phyloP scores from a whole-genome alignment of 2,797 vertebrate genomes.

The Orientallactaga sibirica region DNA sequence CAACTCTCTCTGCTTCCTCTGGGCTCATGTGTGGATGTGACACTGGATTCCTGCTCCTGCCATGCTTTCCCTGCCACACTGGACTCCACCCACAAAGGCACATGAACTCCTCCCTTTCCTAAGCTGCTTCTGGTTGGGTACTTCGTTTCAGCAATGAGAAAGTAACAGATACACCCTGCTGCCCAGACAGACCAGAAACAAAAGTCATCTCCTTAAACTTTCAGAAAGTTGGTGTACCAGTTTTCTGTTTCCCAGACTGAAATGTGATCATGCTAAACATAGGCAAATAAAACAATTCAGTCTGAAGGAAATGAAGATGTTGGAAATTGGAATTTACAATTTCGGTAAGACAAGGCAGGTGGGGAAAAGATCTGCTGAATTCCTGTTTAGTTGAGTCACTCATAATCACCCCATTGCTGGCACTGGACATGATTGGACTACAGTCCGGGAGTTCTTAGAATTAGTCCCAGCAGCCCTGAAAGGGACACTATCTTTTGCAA shows the following conservation, averaged over 20 bases:
- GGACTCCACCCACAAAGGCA: too few relatives aligned
- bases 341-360: conserved; percentile 28
- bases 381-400: background rate
- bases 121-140: too few relatives aligned
- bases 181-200: background rate
- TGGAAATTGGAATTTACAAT: background rate
- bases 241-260: background rate
- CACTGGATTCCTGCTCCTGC: too few relatives aligned
- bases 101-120: too few relatives aligned
- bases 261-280: background rate
- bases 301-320: background rate
- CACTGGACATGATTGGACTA: background rate
- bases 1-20: too few relatives aligned
- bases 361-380: background rate
- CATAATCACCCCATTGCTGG: background rate
- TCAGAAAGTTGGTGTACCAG: background rate
- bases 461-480: background rate
- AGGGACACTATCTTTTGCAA: conserved; percentile 34
- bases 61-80: too few relatives aligned
- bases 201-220: background rate
- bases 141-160: too few relatives aligned
- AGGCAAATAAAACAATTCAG: background rate
- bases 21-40: too few relatives aligned
- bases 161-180: background rate
- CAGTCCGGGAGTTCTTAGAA: background rate